A percentile compares a stretch with the other conserved stretches of the same genome.
Evolutionary conservation across 2,888 invertebrate genomes (phyloP).

Genomic region (Aphelenchoides bicaudatus): DNA sequence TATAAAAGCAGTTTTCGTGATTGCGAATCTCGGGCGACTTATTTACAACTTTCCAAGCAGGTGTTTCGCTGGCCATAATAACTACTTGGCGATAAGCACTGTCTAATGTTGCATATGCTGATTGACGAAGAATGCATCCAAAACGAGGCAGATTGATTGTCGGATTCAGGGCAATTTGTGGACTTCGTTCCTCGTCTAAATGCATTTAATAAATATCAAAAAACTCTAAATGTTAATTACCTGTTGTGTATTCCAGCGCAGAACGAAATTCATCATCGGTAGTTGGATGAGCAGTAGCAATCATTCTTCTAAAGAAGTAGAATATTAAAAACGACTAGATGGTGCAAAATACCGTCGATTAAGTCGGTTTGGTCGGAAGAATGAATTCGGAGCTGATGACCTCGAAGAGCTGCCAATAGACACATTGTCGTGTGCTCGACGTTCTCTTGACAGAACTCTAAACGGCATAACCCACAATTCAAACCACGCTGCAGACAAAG

Average conservation of each 20-base stretch:
- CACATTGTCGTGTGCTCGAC: constrained; percentile 25
- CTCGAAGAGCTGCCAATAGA: background rate
- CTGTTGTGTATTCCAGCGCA: constrained; percentile 32
- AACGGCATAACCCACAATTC: constrained; percentile 56
- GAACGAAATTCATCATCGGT: constrained; percentile 35
- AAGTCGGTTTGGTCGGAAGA: constrained; percentile 13
- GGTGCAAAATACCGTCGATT: constrained; percentile 14
- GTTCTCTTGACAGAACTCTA: constrained; percentile 47
- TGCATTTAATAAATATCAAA: background rate
- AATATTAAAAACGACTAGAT: background rate
- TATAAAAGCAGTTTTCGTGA: constrained; percentile 37
- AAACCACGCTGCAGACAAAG: constrained; percentile 50
- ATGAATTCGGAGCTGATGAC: constrained; percentile 9
- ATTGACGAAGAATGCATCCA: constrained; percentile 19
- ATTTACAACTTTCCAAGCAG: constrained; percentile 22
- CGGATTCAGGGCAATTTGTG: background rate
- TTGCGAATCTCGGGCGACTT: constrained; percentile 30
- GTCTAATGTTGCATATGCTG: background rate
- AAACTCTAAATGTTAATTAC: constrained; percentile 17
- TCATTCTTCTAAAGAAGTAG: constrained; percentile 8
- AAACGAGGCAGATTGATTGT: constrained; percentile 3
- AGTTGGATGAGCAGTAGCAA: constrained; percentile 2
- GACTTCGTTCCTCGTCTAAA: constrained; percentile 13
- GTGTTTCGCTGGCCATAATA: constrained; percentile 13
- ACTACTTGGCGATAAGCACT: constrained; percentile 3